Evolutionary conservation across 2,797 vertebrate species (phyloP), one percentile per base, ranked within the genome.

Genomic region (Emydoidea blandingii): DNA sequence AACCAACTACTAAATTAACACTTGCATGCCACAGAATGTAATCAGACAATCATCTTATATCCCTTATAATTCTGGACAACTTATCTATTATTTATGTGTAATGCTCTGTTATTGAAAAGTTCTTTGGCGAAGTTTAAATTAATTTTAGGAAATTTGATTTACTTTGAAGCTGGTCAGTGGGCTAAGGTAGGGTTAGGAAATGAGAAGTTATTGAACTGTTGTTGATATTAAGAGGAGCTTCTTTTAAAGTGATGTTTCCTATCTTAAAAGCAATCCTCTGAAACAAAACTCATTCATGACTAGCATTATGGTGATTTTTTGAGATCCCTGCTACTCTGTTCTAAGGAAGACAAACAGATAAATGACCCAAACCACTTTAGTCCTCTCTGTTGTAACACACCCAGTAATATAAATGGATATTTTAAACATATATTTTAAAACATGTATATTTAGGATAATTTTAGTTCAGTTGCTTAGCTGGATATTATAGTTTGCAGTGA

Each of bases 391-490:
- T 68, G 41, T 79, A 84, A 88, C 89, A 92, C 83, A 56, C 50
- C 72, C 31, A 25, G 8, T 41, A 74, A 79, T 93, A 12, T 15
- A 86, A 78, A 62, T 95, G 50, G 2, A 65, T 93, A 79, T 84
- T 94, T 88, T 79, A 96, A 91, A 92, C 37, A 72, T 41, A 72
- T 72, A 72, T 25, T 94, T 88, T 82, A 96, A 91, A 92, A 54
- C 23, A 6, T 49, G 78, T 68, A 31, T 11, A 6, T 68, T 90
- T 81, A 47, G 85, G 14, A 91, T 96, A 0, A 12, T 72, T 90
- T 86, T 78, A 78, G n/a, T 83, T 95, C 49, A 27, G 31, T 87
- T 89, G 44, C 23, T 90, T 76, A 87, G n/a, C 19, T 78, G 41
- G 3, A 47, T 86, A 59, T 62, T 85, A 9, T 21, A 92, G 57